Conservation (phyloP, 2,113 vertebrate species). For the Calidris pygmaea region DNA sequence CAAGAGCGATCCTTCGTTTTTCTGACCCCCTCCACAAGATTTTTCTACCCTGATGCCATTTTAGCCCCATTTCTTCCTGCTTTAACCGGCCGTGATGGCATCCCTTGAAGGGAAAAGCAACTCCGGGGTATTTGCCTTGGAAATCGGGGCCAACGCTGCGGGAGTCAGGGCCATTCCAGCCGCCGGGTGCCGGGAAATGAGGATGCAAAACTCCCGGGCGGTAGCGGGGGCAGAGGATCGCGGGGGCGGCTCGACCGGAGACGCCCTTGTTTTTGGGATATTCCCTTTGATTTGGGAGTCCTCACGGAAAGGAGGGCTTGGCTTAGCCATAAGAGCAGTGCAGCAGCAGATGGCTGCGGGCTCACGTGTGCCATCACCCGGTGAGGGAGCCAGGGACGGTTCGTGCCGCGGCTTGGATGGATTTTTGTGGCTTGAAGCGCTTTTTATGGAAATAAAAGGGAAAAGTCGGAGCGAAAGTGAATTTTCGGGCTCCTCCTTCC, state of each 20-base stretch:
- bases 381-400: background rate
- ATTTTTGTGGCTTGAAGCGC: background rate
- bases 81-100: fast-evolving
- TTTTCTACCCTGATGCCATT: background rate
- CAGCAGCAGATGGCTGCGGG: background rate
- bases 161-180: background rate
- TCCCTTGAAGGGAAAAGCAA: background rate
- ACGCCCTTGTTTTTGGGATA: background rate
- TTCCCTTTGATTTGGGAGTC: constrained; percentile 29
- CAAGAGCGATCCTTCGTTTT: fast-evolving
- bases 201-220: background rate
- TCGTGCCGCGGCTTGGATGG: background rate
- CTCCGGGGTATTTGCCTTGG: background rate
- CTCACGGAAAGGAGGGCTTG: background rate
- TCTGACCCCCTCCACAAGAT: background rate
- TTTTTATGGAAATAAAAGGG: background rate
- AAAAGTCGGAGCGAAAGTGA: background rate
- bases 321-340: fast-evolving
- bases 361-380: background rate
- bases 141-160: fast-evolving
- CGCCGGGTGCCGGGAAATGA: background rate
- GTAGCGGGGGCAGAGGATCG: background rate
- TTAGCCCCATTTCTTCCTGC: background rate
- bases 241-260: background rate
- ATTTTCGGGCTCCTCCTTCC: fast-evolving